Evolutionary conservation across 2,113 vertebrate genomes (phyloP).

Genomic region (Rhinoderma darwinii): DNA sequence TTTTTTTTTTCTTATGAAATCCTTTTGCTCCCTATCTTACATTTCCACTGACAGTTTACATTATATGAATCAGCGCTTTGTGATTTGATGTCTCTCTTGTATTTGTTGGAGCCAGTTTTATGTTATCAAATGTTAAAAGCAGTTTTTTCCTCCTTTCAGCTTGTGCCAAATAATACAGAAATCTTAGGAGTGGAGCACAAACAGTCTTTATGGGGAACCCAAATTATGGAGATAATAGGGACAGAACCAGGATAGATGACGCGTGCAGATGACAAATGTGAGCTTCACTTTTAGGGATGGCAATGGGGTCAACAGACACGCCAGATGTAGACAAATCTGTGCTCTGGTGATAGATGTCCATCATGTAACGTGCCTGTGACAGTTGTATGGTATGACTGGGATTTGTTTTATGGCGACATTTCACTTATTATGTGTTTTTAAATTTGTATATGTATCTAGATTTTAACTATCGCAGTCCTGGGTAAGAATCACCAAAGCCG

Average conservation of each 20-base stretch:
- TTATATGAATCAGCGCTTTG: neutral
- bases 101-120: neutral
- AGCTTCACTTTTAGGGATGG: neutral
- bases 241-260: neutral
- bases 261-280: neutral
- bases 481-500: too few species aligned
- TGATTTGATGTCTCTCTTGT: neutral
- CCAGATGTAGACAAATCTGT: neutral
- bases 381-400: too few species aligned
- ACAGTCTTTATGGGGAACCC: neutral
- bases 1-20: too few species aligned
- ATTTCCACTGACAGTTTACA: neutral
- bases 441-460: too few species aligned
- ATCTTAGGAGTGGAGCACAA: conserved; percentile 37
- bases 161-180: neutral
- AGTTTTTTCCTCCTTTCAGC: neutral
- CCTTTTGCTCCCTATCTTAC: too few species aligned
- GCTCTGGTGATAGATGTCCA: too few species aligned
- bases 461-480: too few species aligned
- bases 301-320: neutral
- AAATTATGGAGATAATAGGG: neutral
- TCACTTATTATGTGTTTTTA: too few species aligned
- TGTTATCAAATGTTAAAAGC: neutral
- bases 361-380: too few species aligned
- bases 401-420: too few species aligned